Conservation (phyloP, 2,797 vertebrate species). For the Neomorphus geoffroyi region DNA sequence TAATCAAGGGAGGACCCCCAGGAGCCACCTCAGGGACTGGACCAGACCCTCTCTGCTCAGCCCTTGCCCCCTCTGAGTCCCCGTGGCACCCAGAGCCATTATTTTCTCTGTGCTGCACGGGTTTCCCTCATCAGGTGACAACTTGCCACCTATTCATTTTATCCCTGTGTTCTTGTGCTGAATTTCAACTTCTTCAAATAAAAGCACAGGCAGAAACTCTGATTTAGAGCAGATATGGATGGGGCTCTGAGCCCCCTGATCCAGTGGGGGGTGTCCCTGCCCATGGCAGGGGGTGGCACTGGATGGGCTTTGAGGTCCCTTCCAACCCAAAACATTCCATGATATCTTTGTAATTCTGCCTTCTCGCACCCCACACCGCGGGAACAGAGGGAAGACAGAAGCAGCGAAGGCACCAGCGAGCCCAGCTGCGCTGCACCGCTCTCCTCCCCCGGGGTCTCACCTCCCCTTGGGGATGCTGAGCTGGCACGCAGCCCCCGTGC, state of each 20-base stretch:
- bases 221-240: rapidly evolving
- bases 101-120: rapidly evolving
- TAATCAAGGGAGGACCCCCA: rapidly evolving
- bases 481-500: background rate
- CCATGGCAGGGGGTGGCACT: no score
- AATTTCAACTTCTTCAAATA: rapidly evolving
- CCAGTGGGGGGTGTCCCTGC: no score
- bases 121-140: background rate
- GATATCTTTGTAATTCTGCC: rapidly evolving
- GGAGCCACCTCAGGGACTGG: rapidly evolving
- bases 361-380: background rate
- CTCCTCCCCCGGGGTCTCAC: background rate
- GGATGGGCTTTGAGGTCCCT: no score
- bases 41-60: background rate
- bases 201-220: background rate
- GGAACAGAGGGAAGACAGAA: background rate
- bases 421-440: background rate
- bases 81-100: background rate
- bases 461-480: background rate
- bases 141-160: background rate
- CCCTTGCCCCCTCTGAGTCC: background rate
- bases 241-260: no score
- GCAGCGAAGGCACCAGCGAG: background rate
- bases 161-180: background rate
- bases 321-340: no score